Percentiles rank a stretch among this genome's conserved stretches.
phyloP scores from a whole-genome alignment of 2,888 invertebrate species.

The Pherbina coryleti region DNA sequence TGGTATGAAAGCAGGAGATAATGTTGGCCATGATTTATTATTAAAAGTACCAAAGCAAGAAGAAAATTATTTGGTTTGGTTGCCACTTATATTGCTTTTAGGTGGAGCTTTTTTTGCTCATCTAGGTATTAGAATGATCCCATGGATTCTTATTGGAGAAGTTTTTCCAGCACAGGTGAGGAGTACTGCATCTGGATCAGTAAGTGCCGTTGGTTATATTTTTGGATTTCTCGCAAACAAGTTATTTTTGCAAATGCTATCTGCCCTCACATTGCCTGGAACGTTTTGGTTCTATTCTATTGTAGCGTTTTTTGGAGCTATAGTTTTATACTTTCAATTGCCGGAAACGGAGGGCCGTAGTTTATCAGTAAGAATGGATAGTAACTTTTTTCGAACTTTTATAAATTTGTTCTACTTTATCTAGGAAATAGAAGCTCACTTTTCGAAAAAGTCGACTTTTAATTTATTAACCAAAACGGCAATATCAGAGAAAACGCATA shows the following conservation, averaged over 20 bases:
- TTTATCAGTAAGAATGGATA: conserved; percentile 66
- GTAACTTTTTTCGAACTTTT: not conserved
- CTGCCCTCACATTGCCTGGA: conserved; percentile 76
- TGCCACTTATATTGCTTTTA: conserved; percentile 78
- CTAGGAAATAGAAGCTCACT: conserved; percentile 66
- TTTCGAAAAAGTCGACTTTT: conserved; percentile 62
- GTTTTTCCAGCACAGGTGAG: conserved; percentile 79
- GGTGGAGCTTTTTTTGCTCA: conserved; percentile 79
- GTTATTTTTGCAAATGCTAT: conserved; percentile 77
- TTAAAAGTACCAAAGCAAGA: conserved; percentile 67
- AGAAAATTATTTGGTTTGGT: conserved; percentile 74
- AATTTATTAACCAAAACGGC: conserved; percentile 57
- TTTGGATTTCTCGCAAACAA: conserved; percentile 84
- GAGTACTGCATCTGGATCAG: conserved; percentile 79
- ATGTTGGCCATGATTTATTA: conserved; percentile 57
- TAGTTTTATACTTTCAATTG: conserved; percentile 76
- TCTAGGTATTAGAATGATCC: conserved; percentile 76
- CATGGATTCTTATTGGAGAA: conserved; percentile 87
- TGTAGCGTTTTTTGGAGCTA: conserved; percentile 75
- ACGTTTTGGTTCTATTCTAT: conserved; percentile 79
- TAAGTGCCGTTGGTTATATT: conserved; percentile 81
- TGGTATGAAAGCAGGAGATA: conserved; percentile 30
- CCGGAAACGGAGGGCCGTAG: conserved; percentile 88
- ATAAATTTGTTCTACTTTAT: conserved; percentile 25
- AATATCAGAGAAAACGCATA: not conserved